Evolutionary conservation across 30 jellyfish, hydroid and myxozoan genomes (phyloP).

Genomic region (Catostylus mosaicus): DNA sequence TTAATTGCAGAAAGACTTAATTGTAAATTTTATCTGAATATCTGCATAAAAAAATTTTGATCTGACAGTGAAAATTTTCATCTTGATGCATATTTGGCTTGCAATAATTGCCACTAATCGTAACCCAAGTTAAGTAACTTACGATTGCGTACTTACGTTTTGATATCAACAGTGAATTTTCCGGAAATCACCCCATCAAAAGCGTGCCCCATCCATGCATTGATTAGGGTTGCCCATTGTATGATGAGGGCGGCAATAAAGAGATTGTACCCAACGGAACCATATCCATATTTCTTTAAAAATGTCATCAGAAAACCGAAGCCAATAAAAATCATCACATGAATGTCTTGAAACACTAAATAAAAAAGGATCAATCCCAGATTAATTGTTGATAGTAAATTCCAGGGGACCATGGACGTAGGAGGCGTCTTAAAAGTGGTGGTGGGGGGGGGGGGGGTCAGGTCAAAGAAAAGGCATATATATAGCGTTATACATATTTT

Average conservation of each 20-base stretch:
- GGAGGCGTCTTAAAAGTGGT: no score
- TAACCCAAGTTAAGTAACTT: not conserved
- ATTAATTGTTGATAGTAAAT: no score
- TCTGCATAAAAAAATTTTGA: not conserved
- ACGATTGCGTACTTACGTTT: constrained; percentile 47
- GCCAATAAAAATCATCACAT: constrained; percentile 96
- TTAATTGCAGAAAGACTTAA: not conserved
- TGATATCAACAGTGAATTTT: constrained; percentile 44
- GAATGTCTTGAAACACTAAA: constrained; percentile 96
- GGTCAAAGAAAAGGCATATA: no score
- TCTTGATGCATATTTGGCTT: no score
- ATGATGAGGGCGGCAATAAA: constrained; percentile 77
- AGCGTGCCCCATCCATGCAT: constrained; percentile 89
- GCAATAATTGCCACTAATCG: not conserved
- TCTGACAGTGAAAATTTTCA: not conserved
- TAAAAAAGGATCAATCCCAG: no score
- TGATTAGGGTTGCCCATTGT: constrained; percentile 96
- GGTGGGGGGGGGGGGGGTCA: no score
- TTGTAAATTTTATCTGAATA: not conserved
- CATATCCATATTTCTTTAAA: constrained; percentile 77
- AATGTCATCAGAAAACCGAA: constrained; percentile 94
- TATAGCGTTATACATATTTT: no score
- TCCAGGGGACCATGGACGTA: no score
- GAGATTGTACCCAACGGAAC: constrained; percentile 84
- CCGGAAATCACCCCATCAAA: constrained; percentile 63